Evolutionary conservation across 2,797 vertebrate species (phyloP), one percentile per base, ranked within the genome.

Genomic region (Acipenser ruthenus): DNA sequence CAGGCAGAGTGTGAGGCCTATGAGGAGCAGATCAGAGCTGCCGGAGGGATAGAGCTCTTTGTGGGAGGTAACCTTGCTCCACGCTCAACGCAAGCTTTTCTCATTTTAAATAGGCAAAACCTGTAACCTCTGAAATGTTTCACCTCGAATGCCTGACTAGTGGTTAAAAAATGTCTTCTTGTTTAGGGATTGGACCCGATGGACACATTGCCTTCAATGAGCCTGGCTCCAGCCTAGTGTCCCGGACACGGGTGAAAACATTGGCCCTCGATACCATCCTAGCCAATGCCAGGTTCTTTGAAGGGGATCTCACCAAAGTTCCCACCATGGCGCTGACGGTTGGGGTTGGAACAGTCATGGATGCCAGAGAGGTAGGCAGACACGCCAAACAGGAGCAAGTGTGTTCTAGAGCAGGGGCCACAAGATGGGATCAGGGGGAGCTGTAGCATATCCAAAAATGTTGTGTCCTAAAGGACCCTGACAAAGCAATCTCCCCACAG

Each of bases 171-270:
- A 12, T 49, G 3, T 13, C 9, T 9, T 51, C 60, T 2, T 7
- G 12, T 9, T 6, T 74, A 99, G 97, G 96, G 67, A 98, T 99
- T 0, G 96, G 97, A 74, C 96, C 97, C 0, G 97, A 99, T 3
- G 97, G 97, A 66, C 97, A 99, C 82, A 93, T 99, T 65, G 97
- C 96, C 69, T 99, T 99, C 83, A 99, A 99, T 18, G 96, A 99
- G 75, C 96, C 96, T 0, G 95, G 97, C 3, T 99, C 97, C 6
- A 99, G 96, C 61, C 56, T 99, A 68, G 90, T 89, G 47, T 99
- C 97, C 65, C 90, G 95, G 75, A 99, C 97, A 0, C 88, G 96
- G 50, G 93, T 99, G 69, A 99, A 99, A 84, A 98, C 97, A 1
- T 68, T 99, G 80, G 96, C 97, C 61, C 89, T 91, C 85, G 95